Evolutionary conservation across 2,797 vertebrate species (phyloP).

Genomic region (Notolepis coatsorum): DNA sequence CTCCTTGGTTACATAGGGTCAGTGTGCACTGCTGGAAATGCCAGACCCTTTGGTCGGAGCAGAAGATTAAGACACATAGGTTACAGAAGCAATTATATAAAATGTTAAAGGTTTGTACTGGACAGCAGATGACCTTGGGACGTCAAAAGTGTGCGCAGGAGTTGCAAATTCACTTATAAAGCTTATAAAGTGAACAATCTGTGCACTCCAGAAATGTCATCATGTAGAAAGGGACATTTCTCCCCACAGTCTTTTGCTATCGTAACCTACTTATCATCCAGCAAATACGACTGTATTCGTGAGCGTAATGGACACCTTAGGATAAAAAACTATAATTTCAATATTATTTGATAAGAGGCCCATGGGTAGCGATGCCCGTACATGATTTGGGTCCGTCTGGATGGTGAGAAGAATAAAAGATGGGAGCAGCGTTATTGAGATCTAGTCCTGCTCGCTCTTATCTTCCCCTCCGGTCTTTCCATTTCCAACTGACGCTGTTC

Average conservation of each 20-base stretch:
- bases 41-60: not conserved
- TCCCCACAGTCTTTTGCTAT: conserved; percentile 40
- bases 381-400: conserved; percentile 75
- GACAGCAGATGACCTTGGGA: conserved; percentile 1
- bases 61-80: not conserved
- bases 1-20: not conserved
- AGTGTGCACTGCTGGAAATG: not conserved
- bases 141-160: not conserved
- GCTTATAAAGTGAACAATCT: conserved; percentile 22
- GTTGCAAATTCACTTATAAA: not conserved
- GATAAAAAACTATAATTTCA: conserved; percentile 77
- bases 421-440: conserved; percentile 27
- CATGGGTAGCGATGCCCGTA: conserved; percentile 81
- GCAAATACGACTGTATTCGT: conserved; percentile 75
- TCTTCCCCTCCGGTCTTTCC: conserved; percentile 53
- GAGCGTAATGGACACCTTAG: conserved; percentile 74
- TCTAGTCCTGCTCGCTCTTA: conserved; percentile 34
- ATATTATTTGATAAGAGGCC: conserved; percentile 78
- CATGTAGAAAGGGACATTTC: conserved; percentile 43
- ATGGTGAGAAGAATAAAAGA: conserved; percentile 58
- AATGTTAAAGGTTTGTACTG: not conserved
- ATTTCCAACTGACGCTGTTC: conserved; percentile 39
- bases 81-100: not conserved
- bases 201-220: conserved; percentile 41
- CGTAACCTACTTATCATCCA: conserved; percentile 67